These are phyloP conservation scores for Drosophila varians DNA, from an alignment of 1,140 invertebrate genomes.

Conservation along the genomic window DNA sequence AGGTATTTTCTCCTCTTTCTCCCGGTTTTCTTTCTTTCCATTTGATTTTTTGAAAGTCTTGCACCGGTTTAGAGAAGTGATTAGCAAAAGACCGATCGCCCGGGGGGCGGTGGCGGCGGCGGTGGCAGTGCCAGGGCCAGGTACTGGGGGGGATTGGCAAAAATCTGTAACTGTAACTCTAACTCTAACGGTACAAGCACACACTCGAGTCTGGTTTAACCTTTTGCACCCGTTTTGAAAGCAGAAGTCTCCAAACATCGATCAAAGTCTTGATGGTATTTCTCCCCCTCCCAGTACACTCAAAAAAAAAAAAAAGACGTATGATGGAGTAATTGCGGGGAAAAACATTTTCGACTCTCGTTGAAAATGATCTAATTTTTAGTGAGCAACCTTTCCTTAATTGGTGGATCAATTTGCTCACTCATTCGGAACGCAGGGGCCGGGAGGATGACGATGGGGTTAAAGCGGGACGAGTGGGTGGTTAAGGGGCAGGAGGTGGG, in stretches of 20 bases:
- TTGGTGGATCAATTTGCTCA: conserved; percentile 51
- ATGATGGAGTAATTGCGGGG: not conserved
- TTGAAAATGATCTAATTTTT: not conserved
- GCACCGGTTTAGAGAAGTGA: conserved; percentile 64
- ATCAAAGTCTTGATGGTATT: conserved; percentile 21
- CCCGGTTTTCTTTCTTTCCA: conserved; percentile 9
- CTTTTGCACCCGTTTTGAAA: conserved; percentile 38
- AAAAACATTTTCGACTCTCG: not conserved
- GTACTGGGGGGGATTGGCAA: conserved; percentile 6
- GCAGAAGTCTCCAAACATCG: conserved; percentile 19
- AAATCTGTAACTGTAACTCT: conserved; percentile 32
- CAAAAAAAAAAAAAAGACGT: not conserved
- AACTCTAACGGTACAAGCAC: conserved; percentile 11
- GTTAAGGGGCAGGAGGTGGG: not conserved
- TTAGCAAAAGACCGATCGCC: conserved; percentile 41
- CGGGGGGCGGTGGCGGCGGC: not conserved
- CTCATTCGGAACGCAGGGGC: conserved; percentile 27
- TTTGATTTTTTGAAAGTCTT: conserved; percentile 65
- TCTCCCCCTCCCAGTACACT: not conserved
- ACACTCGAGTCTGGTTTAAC: conserved; percentile 8
- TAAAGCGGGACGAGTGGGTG: not conserved
- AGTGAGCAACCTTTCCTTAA: conserved; percentile 20
- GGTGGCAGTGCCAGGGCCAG: not conserved
- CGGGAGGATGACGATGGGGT: conserved; percentile 1
- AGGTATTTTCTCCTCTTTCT: conserved; percentile 44